Conservation (phyloP, 2,113 vertebrate species). For the Tachuris rubrigastra region DNA sequence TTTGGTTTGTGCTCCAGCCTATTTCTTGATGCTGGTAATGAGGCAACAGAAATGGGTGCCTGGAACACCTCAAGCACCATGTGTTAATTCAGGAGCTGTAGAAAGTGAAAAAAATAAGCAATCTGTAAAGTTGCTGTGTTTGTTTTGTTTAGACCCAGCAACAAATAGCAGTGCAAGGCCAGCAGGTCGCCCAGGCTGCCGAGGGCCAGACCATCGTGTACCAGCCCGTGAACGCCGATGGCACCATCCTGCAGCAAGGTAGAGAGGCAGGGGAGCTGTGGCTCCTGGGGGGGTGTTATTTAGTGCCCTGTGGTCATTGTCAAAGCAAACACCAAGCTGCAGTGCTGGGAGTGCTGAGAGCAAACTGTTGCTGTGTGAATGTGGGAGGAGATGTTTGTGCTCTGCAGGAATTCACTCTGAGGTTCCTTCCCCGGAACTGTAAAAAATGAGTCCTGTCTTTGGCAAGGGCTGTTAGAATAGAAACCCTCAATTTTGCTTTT, state of each 20-base stretch:
- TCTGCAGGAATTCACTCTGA: neutral
- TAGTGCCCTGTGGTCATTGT: neutral
- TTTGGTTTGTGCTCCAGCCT: neutral
- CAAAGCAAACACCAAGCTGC: neutral
- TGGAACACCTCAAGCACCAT: constrained; percentile 13
- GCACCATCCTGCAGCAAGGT: constrained; percentile 98
- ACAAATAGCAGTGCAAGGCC: constrained; percentile 96
- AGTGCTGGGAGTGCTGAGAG: neutral
- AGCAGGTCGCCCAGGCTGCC: constrained; percentile 96
- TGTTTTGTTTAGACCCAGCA: constrained; percentile 82
- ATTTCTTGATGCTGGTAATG: constrained; percentile 14
- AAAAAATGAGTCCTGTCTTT: neutral
- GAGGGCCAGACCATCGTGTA: constrained; percentile 99
- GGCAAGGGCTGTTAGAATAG: neutral
- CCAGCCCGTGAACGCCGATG: constrained; percentile 97
- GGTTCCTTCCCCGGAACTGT: neutral
- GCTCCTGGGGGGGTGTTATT: neutral
- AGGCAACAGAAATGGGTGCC: neutral
- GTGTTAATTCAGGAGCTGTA: neutral
- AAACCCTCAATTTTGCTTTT: neutral
- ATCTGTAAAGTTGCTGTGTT: neutral
- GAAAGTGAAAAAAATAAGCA: neutral
- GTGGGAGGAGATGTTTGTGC: neutral
- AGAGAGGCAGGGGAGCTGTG: neutral
- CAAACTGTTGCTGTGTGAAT: neutral